Base-by-base conservation (phyloP, 1,140 invertebrate genomes). In the Drosophila novamexicana region DNA sequence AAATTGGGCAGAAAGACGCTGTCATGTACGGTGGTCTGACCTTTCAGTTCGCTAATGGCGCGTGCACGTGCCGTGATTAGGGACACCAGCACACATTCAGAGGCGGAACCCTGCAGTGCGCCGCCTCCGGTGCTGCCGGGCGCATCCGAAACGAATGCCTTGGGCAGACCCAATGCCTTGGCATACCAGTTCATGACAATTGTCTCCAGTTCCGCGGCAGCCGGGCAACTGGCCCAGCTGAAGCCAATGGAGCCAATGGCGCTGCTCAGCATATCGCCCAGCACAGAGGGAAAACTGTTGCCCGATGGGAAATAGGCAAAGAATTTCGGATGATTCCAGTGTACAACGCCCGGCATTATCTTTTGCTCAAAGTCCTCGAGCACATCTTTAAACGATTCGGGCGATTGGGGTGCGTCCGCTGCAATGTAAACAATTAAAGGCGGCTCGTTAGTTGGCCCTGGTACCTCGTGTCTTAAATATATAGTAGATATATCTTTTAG, bases 231-330 rank as follows among this genome's bases (percentile, higher is more conserved):
- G 91, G 96, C 92, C 98, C 98, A 99, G 6, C 98, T 98, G 92
- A 99, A 99, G 61, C 98, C 98, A 74, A 98, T 97, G 82, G 97
- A 97, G 0, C 97, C 97, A 52, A 99, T 96, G 37, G 97, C 97
- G 92, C 98, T 96, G 6, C 96, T 96, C 4, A 99, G 89, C 97
- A 99, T 98, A 89, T 98, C 97, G 4, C 96, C 98, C 14, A 99
- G 93, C 50, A 99, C 97, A 2, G 98, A 98, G 1, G 98, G 97
- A 91, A 96, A 99, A 0, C 97, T 98, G 93, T 98, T 98, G 16
- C 98, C 98, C 3, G 97, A 96, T 4, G 98, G 98, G 93, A 99
- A 99, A 93, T 99, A 99, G 1, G 98, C 98, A 90, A 99, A 98
- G 91, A 99, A 99, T 64, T 96, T 94, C 1, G 98, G 97, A 94